phyloP scores from a whole-genome alignment of 2,888 invertebrate genomes.

The Campoplex nolae region DNA sequence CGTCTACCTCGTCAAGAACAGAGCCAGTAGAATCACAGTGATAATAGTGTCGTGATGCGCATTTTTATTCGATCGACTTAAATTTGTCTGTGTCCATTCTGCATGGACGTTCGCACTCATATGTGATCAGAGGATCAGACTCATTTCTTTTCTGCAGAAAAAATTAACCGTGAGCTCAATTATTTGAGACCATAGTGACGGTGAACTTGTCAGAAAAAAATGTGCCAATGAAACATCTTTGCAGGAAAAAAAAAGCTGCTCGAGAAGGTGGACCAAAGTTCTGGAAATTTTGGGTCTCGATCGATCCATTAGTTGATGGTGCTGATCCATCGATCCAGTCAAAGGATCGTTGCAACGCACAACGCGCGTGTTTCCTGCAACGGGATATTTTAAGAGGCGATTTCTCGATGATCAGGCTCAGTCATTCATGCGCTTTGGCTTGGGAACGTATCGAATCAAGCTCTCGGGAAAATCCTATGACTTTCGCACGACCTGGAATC shows the following conservation, averaged over 20 bases:
- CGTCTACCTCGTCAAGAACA: conserved; percentile 20
- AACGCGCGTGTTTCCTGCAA: too few relatives aligned
- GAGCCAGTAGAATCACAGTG: conserved; percentile 19
- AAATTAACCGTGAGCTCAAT: neutral
- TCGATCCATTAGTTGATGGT: too few relatives aligned
- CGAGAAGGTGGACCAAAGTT: too few relatives aligned
- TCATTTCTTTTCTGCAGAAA: too few relatives aligned
- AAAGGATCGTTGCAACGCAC: too few relatives aligned
- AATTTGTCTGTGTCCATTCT: neutral
- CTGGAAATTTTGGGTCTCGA: too few relatives aligned
- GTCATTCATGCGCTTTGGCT: conserved; percentile 24
- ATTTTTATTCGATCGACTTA: conserved; percentile 1
- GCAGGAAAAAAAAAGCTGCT: too few relatives aligned
- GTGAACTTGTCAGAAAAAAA: neutral
- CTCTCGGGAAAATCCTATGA: conserved; percentile 50
- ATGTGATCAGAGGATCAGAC: too few relatives aligned
- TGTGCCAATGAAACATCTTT: too few relatives aligned
- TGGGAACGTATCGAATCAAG: neutral
- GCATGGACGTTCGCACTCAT: neutral
- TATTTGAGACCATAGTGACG: neutral
- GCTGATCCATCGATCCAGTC: too few relatives aligned
- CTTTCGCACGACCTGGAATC: conserved; percentile 60
- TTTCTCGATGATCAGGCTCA: neutral
- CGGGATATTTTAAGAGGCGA: too few relatives aligned
- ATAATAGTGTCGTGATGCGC: conserved; percentile 14